A percentile compares a stretch with the other conserved stretches of the same genome.
These are phyloP conservation scores for Neocrepidodera transversa DNA, from an alignment of 2,888 invertebrate genomes.

Conservation along the genomic window DNA sequence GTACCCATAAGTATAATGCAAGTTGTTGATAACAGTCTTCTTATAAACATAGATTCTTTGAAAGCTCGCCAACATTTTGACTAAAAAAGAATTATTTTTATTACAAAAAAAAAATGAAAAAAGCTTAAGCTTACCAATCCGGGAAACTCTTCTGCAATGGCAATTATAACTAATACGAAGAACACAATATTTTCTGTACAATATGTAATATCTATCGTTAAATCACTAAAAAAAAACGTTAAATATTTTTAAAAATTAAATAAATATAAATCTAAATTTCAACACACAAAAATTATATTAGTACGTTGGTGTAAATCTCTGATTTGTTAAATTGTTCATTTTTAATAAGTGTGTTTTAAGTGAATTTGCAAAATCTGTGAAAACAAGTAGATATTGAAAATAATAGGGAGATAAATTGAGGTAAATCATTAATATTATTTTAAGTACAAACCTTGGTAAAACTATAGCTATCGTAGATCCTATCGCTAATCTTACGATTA, in stretches of 20 bases:
- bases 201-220: constrained; percentile 48
- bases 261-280: too few relatives aligned
- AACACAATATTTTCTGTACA: constrained; percentile 48
- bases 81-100: constrained; percentile 51
- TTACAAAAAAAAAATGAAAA: background rate
- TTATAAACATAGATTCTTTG: constrained; percentile 65
- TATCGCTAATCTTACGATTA: constrained; percentile 67
- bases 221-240: constrained; percentile 45
- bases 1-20: constrained; percentile 66
- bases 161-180: constrained; percentile 46
- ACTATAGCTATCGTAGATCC: constrained; percentile 64
- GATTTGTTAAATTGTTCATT: constrained; percentile 1
- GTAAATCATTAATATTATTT: too few relatives aligned
- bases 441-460: constrained; percentile 68
- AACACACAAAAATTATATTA: background rate
- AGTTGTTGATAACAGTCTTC: constrained; percentile 65
- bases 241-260: background rate
- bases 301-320: background rate
- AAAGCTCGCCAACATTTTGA: constrained; percentile 64
- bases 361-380: too few relatives aligned
- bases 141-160: constrained; percentile 49
- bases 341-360: too few relatives aligned
- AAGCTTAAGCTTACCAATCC: constrained; percentile 45
- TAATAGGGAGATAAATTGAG: too few relatives aligned
- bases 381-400: too few relatives aligned